Evolutionary conservation across 2,888 invertebrate genomes (phyloP).

Genomic region (Lordiphosa andalusiaca): DNA sequence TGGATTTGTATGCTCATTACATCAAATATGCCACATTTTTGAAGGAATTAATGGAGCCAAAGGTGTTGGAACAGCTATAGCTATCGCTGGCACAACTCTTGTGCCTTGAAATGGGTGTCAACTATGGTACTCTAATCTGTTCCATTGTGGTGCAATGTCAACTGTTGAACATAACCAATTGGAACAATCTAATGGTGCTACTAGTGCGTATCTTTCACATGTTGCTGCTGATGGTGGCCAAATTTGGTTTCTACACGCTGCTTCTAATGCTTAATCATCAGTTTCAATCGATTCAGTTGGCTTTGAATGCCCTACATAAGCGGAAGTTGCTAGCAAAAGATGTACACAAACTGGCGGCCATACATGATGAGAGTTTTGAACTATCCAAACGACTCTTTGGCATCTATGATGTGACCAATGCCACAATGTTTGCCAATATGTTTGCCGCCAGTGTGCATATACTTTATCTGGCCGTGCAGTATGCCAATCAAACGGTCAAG

Average conservation of each 20-base stretch:
- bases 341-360: conserved; percentile 19
- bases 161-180: conserved; percentile 6
- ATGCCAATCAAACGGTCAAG: conserved; percentile 27
- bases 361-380: conserved; percentile 41
- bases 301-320: conserved; percentile 22
- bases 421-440: conserved; percentile 34
- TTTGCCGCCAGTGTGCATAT: conserved; percentile 42
- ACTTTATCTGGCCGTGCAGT: conserved; percentile 55
- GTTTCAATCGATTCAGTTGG: conserved; percentile 45
- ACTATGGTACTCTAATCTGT: conserved; percentile 18
- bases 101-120: conserved; percentile 20
- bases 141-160: conserved; percentile 32
- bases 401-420: conserved; percentile 31
- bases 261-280: conserved; percentile 53
- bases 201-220: not conserved
- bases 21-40: conserved; percentile 9
- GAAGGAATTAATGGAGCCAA: conserved; percentile 6
- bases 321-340: not conserved
- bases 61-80: conserved; percentile 30
- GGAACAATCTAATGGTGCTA: not conserved
- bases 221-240: conserved; percentile 19
- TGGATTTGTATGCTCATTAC: conserved; percentile 32
- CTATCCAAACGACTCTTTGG: conserved; percentile 33
- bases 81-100: conserved; percentile 21
- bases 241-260: conserved; percentile 24